Evolutionary conservation across 2,113 vertebrate species (phyloP).

Genomic region (Alouatta palliata): DNA sequence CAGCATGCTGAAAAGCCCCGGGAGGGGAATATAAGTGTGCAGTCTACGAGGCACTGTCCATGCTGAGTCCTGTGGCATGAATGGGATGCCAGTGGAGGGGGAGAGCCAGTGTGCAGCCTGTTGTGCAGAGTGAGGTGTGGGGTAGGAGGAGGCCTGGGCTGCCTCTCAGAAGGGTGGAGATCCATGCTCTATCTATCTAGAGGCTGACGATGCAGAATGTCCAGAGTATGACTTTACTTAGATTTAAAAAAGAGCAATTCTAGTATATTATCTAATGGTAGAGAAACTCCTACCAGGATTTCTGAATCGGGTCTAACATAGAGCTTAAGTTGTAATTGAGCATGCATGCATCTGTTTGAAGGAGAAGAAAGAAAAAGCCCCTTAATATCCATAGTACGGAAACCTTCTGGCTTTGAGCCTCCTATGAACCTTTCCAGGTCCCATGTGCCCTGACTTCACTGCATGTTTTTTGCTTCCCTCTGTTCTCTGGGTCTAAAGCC

Average conservation of each 20-base stretch:
- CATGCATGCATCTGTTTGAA: background rate
- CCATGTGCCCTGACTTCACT: rapidly evolving
- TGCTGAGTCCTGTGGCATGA: background rate
- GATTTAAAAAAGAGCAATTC: background rate
- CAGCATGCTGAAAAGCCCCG: background rate
- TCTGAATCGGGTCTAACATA: background rate
- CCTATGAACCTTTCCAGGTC: background rate
- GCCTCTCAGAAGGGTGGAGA: background rate
- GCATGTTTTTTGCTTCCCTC: background rate
- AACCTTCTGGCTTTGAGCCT: background rate
- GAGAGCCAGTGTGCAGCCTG: background rate
- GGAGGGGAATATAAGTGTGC: background rate
- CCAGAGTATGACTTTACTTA: background rate
- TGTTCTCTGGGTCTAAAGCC: background rate
- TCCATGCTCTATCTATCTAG: rapidly evolving
- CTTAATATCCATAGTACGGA: background rate
- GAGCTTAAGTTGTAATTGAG: background rate
- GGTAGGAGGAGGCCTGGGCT: background rate
- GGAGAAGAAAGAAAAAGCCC: background rate
- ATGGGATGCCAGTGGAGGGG: background rate
- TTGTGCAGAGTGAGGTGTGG: background rate
- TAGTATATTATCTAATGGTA: background rate
- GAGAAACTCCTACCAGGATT: background rate
- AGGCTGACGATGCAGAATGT: background rate
- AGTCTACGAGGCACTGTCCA: background rate